Base-by-base conservation (phyloP, 2,113 vertebrate genomes). In the Perca flavescens region DNA sequence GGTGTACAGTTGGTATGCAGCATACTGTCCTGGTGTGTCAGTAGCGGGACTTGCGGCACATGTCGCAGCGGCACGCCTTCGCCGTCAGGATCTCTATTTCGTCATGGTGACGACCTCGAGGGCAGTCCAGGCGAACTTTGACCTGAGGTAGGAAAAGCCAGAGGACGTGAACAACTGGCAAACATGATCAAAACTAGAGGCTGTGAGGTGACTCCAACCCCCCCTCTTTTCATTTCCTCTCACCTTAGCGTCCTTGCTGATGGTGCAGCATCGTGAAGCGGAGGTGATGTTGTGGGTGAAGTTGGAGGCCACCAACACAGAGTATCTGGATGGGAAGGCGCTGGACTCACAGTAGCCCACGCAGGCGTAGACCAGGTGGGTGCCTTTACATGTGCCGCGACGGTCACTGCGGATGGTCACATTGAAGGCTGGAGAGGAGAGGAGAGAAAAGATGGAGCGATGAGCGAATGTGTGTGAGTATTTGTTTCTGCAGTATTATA, bases 291-390 rank as follows among this genome's bases (percentile, higher is more conserved):
- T 97, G 92, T 95, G 97, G 31, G 94, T 95, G 88, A 96, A 97
- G 90, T 95, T 94, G 65, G 96, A 97, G 52, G 97, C 97, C 88
- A 94, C 90, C 86, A 97, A 94, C 53, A 98, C 96, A 0, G 97
- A 97, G 92, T 96, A 96, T 25, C 96, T 93, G 49, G 97, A 97
- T 0, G 97, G 97, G 83, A 98, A 98, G 63, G 97, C 97, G 0
- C 97, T 97, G 71, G 97, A 98, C 84, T 98, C 97, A 0, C 97
- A 98, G 93, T 97, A 95, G 65, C 96, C 97, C 79, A 97, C 97
- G 9, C 97, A 98, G 60, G 97, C 97, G 54, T 96, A 92, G 8
- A 96, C 95, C 62, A 95, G 74, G 3, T 96, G 95, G 64, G 93
- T 94, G 54, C 96, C 96, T 68, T 92, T 95, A 72, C 97, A 98